Base-by-base conservation (phyloP, 2,113 vertebrate genomes). In the Epinephelus fuscoguttatus region DNA sequence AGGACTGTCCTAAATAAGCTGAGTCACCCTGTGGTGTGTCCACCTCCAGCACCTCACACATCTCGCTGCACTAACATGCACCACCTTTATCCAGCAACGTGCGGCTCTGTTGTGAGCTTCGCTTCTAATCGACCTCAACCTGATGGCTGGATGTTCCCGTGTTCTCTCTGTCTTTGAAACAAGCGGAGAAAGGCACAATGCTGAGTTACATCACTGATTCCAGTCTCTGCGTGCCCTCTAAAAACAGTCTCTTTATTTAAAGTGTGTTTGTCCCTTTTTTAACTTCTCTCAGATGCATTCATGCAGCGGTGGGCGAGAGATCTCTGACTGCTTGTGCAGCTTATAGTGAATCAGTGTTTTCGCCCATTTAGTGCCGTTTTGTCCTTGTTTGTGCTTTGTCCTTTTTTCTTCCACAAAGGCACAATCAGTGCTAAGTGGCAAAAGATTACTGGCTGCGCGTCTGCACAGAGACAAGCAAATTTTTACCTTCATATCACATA, bases 101-200 rank as follows among this genome's bases (percentile, higher is more conserved):
- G 87, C 50, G 70, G 42, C 53, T 72, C 45, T 49, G 68, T 67
- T 82, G 69, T 86, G 50, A 53, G 63, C 76, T 64, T 71, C 74
- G 21, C 81, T 81, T 59, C 77, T 42, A 19, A 33, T 60, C 57
- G 74, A 82, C 86, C 88, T 90, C 83, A 62, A 69, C 78, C 86
- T 70, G 69, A 79, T 73, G 77, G 66, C 84, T 87, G 11, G 52
- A 68, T 91, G 84, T 87, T 78, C 83, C 62, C 6, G 68, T 73
- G 66, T 63, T 85, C 74, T 75, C 62, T 70, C 23, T 82, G 87
- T 73, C 89, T 84, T 85, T 91, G 74, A 89, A 91, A 87, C 74
- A 81, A 64, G 50, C 13, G 11, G 59, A 84, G 75, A 82, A 80
- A 50, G 49, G 40, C 33, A 1, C 80, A 78, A 19, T 62, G 42